These are phyloP conservation scores for Macrosteles quadrilineatus DNA, from an alignment of 1,140 invertebrate genomes.

Conservation along the genomic window DNA sequence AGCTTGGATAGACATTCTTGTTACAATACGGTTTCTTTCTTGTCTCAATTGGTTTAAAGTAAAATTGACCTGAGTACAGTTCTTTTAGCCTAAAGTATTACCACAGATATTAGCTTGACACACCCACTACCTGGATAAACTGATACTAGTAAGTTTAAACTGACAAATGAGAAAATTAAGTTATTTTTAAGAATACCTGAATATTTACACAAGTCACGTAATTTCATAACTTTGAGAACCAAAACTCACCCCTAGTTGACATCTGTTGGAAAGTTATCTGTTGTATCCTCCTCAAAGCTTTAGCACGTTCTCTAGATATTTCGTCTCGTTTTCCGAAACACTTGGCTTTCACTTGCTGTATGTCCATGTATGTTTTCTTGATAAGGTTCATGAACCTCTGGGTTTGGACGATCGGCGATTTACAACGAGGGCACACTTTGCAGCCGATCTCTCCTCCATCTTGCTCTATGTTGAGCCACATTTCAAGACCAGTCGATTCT, in stretches of 20 bases:
- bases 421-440: slow-evolving; percentile 64
- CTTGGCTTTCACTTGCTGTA: slow-evolving; percentile 58
- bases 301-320: not conserved
- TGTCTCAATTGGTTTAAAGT: too few relatives aligned
- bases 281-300: not conserved
- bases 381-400: slow-evolving; percentile 61
- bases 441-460: slow-evolving; percentile 53
- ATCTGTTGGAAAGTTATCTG: not conserved
- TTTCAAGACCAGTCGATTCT: slow-evolving; percentile 59
- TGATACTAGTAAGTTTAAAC: too few relatives aligned
- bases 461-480: slow-evolving; percentile 51
- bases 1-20: too few relatives aligned
- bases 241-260: not conserved
- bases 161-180: too few relatives aligned
- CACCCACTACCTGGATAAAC: too few relatives aligned
- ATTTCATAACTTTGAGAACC: too few relatives aligned
- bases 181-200: too few relatives aligned
- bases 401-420: slow-evolving; percentile 61
- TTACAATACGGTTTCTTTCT: too few relatives aligned
- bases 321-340: slow-evolving; percentile 47
- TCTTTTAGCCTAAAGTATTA: too few relatives aligned
- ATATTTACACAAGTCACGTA: too few relatives aligned
- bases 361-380: slow-evolving; percentile 56
- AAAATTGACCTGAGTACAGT: too few relatives aligned
- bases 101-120: too few relatives aligned